Evolutionary conservation across 1,140 invertebrate genomes (phyloP).

Genomic region (Matsumurasca onukii): DNA sequence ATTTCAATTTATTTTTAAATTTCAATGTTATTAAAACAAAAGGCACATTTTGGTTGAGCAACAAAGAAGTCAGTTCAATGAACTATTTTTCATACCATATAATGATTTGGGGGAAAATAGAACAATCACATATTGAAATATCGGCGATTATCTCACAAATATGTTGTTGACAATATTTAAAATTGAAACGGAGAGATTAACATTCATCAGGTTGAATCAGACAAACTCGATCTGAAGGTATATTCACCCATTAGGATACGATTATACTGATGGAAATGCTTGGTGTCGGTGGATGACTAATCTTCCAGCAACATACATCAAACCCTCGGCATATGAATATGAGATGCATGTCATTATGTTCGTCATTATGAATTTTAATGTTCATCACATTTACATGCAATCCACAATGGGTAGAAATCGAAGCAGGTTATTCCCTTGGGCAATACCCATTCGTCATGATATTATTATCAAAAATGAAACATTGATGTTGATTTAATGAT

Average conservation of each 20-base stretch:
- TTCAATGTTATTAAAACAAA: constrained; percentile 12
- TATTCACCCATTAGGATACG: constrained; percentile 49
- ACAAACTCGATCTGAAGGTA: constrained; percentile 51
- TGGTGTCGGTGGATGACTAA: constrained; percentile 39
- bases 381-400: constrained; percentile 52
- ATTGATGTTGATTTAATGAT: too few relatives aligned
- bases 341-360: constrained; percentile 52
- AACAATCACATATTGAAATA: constrained; percentile 44
- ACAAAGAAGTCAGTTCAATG: constrained; percentile 42
- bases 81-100: constrained; percentile 44
- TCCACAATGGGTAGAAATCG: constrained; percentile 47
- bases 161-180: constrained; percentile 53
- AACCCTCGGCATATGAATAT: constrained; percentile 48
- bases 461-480: constrained; percentile 47
- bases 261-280: constrained; percentile 34
- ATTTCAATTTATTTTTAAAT: too few relatives aligned
- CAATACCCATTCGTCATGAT: constrained; percentile 44
- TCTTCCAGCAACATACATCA: constrained; percentile 46
- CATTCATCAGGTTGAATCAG: constrained; percentile 51
- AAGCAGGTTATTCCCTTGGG: constrained; percentile 41
- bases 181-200: constrained; percentile 50
- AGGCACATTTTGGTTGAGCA: constrained; percentile 20
- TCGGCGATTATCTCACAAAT: constrained; percentile 47
- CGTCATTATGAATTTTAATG: constrained; percentile 44
- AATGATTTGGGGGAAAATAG: constrained; percentile 41